Conservation (phyloP, 2,113 vertebrate species). For the Brachyhypopomus occidentalis region DNA sequence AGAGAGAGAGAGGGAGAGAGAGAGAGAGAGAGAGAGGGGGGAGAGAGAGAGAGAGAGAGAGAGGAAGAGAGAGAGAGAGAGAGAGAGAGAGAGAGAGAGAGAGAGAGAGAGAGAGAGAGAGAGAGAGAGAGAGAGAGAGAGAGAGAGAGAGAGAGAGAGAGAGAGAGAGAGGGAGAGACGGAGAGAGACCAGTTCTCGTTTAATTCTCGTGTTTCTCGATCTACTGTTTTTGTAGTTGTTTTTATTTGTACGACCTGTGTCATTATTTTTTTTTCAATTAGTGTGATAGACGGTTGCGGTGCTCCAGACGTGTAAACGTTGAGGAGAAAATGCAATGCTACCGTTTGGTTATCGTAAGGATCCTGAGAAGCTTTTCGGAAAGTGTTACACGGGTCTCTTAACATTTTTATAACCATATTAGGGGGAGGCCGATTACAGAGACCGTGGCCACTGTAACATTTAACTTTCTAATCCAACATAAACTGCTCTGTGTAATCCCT, state of each 20-base stretch:
- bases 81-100: background rate
- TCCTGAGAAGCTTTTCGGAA: background rate
- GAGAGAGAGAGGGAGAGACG: background rate
- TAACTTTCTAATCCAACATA: too few relatives aligned
- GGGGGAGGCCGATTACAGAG: too few relatives aligned
- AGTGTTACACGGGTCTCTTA: background rate
- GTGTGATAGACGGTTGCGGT: background rate
- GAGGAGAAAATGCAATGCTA: background rate
- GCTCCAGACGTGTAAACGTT: background rate
- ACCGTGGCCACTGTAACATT: too few relatives aligned
- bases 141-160: background rate
- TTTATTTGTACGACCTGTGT: background rate
- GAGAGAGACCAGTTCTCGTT: background rate
- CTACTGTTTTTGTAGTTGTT: background rate
- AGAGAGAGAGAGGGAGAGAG: background rate
- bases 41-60: background rate
- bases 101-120: background rate
- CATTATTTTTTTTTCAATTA: background rate
- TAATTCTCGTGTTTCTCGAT: background rate
- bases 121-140: background rate
- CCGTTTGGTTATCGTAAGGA: background rate
- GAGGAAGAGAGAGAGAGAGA: background rate
- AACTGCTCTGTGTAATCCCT: too few relatives aligned
- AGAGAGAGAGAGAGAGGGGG: background rate
- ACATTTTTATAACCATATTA: background rate